phyloP scores from a whole-genome alignment of 2,888 invertebrate genomes.

The Leptopilina drosophilae region DNA sequence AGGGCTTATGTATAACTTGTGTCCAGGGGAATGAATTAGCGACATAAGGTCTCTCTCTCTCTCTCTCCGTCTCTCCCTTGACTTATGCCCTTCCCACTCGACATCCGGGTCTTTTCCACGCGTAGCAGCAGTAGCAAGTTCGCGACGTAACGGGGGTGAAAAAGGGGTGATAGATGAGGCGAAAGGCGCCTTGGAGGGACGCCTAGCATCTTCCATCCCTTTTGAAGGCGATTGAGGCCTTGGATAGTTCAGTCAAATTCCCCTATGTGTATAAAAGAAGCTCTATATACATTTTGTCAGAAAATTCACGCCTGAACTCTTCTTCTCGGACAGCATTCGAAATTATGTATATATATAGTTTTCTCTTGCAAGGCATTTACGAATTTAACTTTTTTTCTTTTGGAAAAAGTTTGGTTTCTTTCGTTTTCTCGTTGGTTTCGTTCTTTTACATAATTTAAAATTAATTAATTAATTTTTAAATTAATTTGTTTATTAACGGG shows the following conservation, averaged over 20 bases:
- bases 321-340: constrained; percentile 37
- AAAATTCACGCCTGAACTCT: constrained; percentile 54
- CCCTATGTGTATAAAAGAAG: constrained; percentile 28
- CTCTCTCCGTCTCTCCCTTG: constrained; percentile 48
- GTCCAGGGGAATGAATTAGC: constrained; percentile 33
- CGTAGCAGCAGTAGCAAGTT: constrained; percentile 62
- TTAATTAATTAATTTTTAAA: too few relatives aligned
- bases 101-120: constrained; percentile 47
- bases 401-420: background rate
- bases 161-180: constrained; percentile 64
- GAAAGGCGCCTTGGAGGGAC: constrained; percentile 64
- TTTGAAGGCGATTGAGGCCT: constrained; percentile 48
- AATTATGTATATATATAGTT: background rate
- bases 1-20: background rate
- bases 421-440: background rate
- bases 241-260: constrained; percentile 51
- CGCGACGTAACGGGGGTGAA: constrained; percentile 53
- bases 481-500: too few relatives aligned
- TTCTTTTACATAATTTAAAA: too few relatives aligned
- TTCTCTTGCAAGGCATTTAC: background rate
- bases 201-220: constrained; percentile 63
- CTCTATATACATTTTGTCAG: constrained; percentile 42
- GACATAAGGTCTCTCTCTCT: constrained; percentile 48
- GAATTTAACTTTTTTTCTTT: background rate
- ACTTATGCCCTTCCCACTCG: constrained; percentile 56